A percentile compares a stretch with the other conserved stretches of the same genome.
phyloP scores from a whole-genome alignment of 2,888 invertebrate genomes.

The Cinara cedri region DNA sequence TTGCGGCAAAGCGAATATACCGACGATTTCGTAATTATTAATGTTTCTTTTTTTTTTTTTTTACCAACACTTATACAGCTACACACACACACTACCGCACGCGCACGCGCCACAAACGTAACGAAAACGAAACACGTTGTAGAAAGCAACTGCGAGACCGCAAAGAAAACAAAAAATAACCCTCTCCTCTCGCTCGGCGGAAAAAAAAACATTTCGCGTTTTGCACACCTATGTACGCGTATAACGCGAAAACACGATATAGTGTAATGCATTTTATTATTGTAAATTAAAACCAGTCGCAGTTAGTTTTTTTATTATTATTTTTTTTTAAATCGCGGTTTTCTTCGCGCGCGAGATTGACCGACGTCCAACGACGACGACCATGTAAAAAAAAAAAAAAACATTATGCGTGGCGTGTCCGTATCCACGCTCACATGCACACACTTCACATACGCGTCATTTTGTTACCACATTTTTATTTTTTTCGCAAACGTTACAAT shows the following conservation, averaged over 20 bases:
- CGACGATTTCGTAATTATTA: slow-evolving; percentile 23
- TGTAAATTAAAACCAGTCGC: no score
- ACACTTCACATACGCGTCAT: no score
- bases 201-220: no score
- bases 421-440: no score
- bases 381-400: no score
- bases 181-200: slow-evolving; percentile 20
- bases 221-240: neutral
- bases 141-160: slow-evolving; percentile 33
- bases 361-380: no score
- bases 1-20: neutral
- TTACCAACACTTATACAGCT: neutral
- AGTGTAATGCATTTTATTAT: neutral
- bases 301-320: no score
- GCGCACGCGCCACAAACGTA: neutral
- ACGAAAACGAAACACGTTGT: slow-evolving; percentile 6
- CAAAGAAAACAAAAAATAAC: slow-evolving; percentile 8
- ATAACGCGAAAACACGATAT: no score
- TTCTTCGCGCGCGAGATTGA: no score
- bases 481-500: no score
- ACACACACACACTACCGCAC: neutral
- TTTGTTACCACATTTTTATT: no score
- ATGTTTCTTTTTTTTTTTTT: neutral
- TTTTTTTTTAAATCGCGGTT: neutral
- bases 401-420: no score